Conservation (phyloP, 2,797 vertebrate genomes). For the Chrosomus eos region DNA sequence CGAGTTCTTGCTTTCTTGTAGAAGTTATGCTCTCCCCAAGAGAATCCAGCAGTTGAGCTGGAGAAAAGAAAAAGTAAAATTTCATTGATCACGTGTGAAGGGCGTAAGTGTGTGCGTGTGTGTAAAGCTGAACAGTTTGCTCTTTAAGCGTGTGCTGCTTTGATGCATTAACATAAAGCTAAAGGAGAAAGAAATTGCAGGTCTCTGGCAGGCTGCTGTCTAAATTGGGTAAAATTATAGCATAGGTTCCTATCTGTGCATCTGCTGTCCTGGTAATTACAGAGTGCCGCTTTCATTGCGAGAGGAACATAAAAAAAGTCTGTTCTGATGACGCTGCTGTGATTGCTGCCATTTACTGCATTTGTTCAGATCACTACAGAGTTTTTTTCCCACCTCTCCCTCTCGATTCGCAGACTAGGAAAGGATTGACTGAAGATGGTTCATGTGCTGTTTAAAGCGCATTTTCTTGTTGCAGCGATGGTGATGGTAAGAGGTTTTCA, state of each 20-base stretch:
- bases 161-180: slow-evolving; percentile 76
- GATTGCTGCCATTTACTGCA: slow-evolving; percentile 80
- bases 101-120: neutral
- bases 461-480: slow-evolving; percentile 20
- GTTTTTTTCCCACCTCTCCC: slow-evolving; percentile 33
- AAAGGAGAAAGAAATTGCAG: slow-evolving; percentile 80
- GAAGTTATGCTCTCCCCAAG: neutral
- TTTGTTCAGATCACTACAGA: slow-evolving; percentile 67
- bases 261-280: slow-evolving; percentile 81
- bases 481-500: slow-evolving; percentile 43
- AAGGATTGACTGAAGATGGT: slow-evolving; percentile 40
- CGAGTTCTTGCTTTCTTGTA: neutral
- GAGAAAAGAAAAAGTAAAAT: neutral
- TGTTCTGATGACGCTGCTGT: slow-evolving; percentile 76
- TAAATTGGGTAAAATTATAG: slow-evolving; percentile 83
- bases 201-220: slow-evolving; percentile 72
- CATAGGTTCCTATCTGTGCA: slow-evolving; percentile 72
- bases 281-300: slow-evolving; percentile 69
- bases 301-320: slow-evolving; percentile 54
- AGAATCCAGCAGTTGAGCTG: slow-evolving; percentile 3
- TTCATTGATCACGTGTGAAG: neutral
- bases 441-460: slow-evolving; percentile 59
- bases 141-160: slow-evolving; percentile 54
- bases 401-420: slow-evolving; percentile 33
- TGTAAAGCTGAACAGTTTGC: slow-evolving; percentile 39